Evolutionary conservation across 2,797 vertebrate species (phyloP).

Genomic region (Nasua narica): DNA sequence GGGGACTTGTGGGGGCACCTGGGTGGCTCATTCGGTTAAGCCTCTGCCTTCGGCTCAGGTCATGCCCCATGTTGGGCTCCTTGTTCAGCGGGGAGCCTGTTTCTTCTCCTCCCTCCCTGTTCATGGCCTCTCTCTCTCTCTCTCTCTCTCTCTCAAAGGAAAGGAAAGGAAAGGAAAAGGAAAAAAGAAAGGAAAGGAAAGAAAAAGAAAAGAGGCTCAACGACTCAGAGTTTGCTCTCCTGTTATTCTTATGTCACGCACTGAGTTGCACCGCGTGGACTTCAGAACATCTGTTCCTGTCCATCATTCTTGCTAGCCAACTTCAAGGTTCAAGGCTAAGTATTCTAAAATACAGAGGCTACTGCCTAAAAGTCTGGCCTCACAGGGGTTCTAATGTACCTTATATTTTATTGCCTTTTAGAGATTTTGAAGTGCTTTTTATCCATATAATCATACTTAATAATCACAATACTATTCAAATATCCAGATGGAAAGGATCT

Average conservation of each 20-base stretch:
- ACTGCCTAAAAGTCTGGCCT: neutral
- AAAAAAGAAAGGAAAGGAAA: too few relatives aligned
- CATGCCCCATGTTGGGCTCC: too few relatives aligned
- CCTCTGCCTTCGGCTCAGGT: too few relatives aligned
- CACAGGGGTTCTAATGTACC: neutral
- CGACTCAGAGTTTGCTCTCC: neutral
- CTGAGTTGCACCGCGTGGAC: neutral
- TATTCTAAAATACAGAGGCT: neutral
- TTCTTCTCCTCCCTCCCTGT: neutral
- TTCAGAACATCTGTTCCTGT: neutral
- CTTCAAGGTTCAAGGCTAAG: neutral
- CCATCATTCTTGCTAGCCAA: neutral
- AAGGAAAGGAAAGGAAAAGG: neutral
- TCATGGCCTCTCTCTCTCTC: neutral
- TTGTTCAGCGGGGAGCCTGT: neutral
- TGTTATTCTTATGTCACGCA: neutral
- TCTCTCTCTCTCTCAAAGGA: neutral
- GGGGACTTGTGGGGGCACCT: neutral
- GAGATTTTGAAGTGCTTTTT: neutral
- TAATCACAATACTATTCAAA: neutral
- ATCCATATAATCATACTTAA: neutral
- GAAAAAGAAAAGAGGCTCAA: neutral
- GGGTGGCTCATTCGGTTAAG: too few relatives aligned
- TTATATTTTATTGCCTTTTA: slow-evolving; percentile 12
- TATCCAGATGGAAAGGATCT: neutral